Evolutionary conservation across 2,797 vertebrate species (phyloP).

Genomic region (Tympanoctomys barrerae): DNA sequence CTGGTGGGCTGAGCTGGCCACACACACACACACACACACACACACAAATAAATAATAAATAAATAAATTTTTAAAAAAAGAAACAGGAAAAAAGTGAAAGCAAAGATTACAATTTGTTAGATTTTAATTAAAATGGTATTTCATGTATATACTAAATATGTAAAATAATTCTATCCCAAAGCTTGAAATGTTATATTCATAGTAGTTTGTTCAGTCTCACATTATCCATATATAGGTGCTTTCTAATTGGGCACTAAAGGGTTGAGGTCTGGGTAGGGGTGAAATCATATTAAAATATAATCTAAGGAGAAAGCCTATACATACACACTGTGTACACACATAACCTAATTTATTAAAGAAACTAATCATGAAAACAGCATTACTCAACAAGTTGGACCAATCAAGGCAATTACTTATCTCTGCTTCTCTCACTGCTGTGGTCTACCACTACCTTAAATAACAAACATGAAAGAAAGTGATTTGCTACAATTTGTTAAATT

Average conservation of each 20-base stretch:
- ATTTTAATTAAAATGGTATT: conserved; percentile 42
- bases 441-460: conserved; percentile 12
- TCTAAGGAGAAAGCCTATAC: background rate
- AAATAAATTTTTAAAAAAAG: too few relatives aligned
- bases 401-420: background rate
- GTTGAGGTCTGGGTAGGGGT: background rate
- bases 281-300: background rate
- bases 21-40: too few relatives aligned
- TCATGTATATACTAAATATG: background rate
- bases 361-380: background rate
- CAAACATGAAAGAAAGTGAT: conserved; percentile 6
- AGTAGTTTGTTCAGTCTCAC: background rate
- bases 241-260: background rate
- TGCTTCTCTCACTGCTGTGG: background rate
- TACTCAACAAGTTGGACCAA: conserved; percentile 28
- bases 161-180: conserved; percentile 41
- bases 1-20: too few relatives aligned
- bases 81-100: background rate
- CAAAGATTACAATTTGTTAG: background rate
- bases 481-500: conserved; percentile 4
- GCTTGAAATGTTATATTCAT: background rate
- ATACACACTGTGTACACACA: background rate
- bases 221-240: background rate
- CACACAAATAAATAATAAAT: too few relatives aligned
- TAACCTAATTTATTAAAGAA: background rate